phyloP scores from a whole-genome alignment of 2,113 vertebrate species.

The Procavia capensis region DNA sequence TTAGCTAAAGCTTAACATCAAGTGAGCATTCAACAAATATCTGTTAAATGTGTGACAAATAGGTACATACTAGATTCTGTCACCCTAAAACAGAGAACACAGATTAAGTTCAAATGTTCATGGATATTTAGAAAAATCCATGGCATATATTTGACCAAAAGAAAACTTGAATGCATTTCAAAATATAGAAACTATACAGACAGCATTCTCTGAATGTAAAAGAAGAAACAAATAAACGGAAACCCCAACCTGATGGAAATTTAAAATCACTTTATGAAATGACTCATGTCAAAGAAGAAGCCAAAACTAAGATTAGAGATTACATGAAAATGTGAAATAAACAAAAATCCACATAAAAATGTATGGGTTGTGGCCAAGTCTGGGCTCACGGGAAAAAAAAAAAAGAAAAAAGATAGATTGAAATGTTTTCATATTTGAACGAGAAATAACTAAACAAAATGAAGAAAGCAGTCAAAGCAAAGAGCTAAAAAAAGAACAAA shows the following conservation, averaged over 20 bases:
- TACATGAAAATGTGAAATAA: neutral
- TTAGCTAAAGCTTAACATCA: no score
- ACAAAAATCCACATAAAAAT: neutral
- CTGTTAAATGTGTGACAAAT: neutral
- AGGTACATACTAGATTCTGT: neutral
- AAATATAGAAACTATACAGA: neutral
- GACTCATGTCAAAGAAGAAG: neutral
- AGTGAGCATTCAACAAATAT: no score
- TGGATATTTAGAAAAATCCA: neutral
- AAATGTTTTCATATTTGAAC: constrained; percentile 58
- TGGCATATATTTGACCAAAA: neutral
- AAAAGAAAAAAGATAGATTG: neutral
- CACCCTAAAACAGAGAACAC: neutral
- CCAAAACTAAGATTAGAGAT: neutral
- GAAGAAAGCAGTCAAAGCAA: constrained; percentile 33
- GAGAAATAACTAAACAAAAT: constrained; percentile 38
- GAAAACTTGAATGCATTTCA: neutral
- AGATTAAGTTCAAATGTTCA: neutral
- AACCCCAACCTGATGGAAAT: neutral
- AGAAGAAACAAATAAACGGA: neutral
- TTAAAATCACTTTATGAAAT: neutral
- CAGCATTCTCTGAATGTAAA: neutral
- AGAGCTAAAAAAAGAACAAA: neutral
- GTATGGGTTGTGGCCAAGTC: neutral
- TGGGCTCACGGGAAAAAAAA: neutral